Base-by-base conservation (phyloP, 2,797 vertebrate species). In the Gephyroberyx darwinii region DNA sequence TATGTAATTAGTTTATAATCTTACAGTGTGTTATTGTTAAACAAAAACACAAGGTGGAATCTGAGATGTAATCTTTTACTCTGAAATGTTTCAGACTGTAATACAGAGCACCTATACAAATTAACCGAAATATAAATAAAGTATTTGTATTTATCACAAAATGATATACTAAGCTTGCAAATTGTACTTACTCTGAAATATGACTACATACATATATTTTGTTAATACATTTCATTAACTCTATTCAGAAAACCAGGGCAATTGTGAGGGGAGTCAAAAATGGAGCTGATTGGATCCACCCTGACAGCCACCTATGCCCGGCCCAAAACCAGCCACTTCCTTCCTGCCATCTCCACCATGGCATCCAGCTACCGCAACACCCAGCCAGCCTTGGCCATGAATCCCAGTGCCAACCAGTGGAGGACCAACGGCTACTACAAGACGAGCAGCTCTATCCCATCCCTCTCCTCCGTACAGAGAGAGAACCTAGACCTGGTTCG, bases 241-340 rank as follows among this genome's bases (percentile, higher is more conserved):
- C 60, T 8, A 5, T 71, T 20, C 35, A 8, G 59, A 63, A 72
- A 55, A 67, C 6, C 22, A 69, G 53, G n/a, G 31, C 4, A 48
- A 57, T 22, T 3, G 17, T 50, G 8, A 54, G 12, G 2, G 48
- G 22, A 20, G 17, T 19, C 22, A 74, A 64, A 81, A 20, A 98
- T 98, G 96, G 96, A 97, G 80, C 85, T 93, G 33, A 78, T 95
- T 0, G 95, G 95, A 77, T 96, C 95, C 35, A 96, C 95, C 8
- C 73, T 95, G 71, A 92, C 88, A 0, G 91, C 95, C 30, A 95
- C 90, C 0, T 95, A 94, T 2, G 84, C 92, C 74, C 94, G 93
- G 16, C 96, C 95, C 20, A 94, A 90, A 83, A 93, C 94, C 37
- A 79, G 92, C 79, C 95, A 90, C 85, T 95, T 96, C 69, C 93